Conservation (phyloP, 2,888 invertebrate species). For the Didymodactylos carnosus region DNA sequence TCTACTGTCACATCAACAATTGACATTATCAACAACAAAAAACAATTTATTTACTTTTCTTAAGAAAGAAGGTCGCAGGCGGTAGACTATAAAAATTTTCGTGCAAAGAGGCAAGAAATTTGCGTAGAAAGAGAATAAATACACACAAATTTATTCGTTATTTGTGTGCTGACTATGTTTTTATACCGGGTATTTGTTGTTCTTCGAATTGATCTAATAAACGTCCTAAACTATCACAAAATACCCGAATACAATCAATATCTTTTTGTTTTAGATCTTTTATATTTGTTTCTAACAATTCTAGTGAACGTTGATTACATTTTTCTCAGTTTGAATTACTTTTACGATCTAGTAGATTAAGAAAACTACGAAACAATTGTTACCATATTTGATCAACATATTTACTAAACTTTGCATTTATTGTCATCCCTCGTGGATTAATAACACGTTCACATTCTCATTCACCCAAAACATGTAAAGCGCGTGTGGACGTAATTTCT, state of each 20-base stretch:
- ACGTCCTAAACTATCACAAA: background rate
- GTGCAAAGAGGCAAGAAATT: no score
- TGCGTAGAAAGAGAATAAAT: no score
- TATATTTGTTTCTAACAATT: background rate
- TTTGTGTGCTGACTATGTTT: background rate
- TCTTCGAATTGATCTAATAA: background rate
- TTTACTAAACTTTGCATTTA: background rate
- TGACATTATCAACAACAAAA: no score
- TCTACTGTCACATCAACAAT: no score
- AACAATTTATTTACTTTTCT: no score
- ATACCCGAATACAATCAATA: background rate
- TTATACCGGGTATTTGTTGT: background rate
- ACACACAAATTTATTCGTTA: no score
- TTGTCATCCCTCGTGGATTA: background rate
- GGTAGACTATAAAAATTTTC: no score
- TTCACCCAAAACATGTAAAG: no score
- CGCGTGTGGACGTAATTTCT: no score
- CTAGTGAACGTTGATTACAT: background rate
- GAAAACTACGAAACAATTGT: background rate
- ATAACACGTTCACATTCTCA: background rate
- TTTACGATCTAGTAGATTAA: background rate
- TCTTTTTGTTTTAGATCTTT: background rate
- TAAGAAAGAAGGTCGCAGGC: no score
- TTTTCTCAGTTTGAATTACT: background rate
- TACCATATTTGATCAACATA: background rate